Evolutionary conservation across 2,797 vertebrate species (phyloP), one percentile per base, ranked within the genome.

Genomic region (Lagocephalus sceleratus): DNA sequence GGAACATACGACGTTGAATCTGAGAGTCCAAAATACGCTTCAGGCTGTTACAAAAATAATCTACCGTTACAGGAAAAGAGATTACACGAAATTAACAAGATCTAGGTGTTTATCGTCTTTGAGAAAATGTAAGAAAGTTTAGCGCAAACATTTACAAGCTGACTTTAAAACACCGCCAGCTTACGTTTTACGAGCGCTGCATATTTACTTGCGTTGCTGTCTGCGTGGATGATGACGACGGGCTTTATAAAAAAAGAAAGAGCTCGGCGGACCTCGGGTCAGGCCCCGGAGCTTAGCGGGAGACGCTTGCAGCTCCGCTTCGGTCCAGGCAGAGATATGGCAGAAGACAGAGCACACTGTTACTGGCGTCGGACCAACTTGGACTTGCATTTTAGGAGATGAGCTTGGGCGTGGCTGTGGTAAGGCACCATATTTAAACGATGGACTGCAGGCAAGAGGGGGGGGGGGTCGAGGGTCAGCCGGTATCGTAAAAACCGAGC

Each of bases 11-110:
- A 62, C 56, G 49, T 53, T 15, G 66, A 51, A 68, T 73, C 66
- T 40, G 63, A 68, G 49, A 68, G 66, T 32, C 40, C 40, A 46
- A 65, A 63, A 71, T 2, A 71, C 58, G 17, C 54, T 72, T 78
- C 68, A 67, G 57, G 54, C 58, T 4, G 3, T 81, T 85, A 86
- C 71, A 86, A 86, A 88, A 87, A 84, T 85, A 87, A 58, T 71
- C 66, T 76, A 79, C 73, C 35, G 40, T 70, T 74, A 78, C 52
- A 72, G 60, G 67, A 65, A 54, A 51, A 47, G 20, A 57, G 62
- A 54, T 68, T 66, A 78, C 61, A 66, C 49, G 59, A 66, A 59
- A 62, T 67, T 52, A 60, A 68, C 59, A 60, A 46, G 49, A 54
- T 61, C 26, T 25, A 46, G 11, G 26, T 26, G 48, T 35, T 41